Conservation (phyloP, 2,888 invertebrate genomes). For the Campaea margaritaria region DNA sequence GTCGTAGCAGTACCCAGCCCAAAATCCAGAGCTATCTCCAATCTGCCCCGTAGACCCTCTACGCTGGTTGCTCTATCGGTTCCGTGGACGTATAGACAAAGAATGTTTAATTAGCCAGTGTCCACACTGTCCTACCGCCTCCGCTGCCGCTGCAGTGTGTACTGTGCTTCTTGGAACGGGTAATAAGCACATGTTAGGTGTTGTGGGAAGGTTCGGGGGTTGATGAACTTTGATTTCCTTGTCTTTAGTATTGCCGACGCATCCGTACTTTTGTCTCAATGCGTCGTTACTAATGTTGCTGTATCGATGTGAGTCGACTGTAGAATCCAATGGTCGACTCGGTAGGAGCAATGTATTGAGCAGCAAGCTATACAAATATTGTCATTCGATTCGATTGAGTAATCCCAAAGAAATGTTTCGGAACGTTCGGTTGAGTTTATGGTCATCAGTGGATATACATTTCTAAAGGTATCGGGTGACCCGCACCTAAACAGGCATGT, state of each 20-base stretch:
- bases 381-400: conserved; percentile 23
- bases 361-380: neutral
- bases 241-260: conserved; percentile 18
- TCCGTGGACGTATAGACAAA: conserved; percentile 66
- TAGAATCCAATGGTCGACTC: too few species aligned
- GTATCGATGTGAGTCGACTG: too few species aligned
- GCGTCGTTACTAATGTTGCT: neutral
- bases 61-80: conserved; percentile 54
- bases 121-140: conserved; percentile 63
- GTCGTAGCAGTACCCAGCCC: too few species aligned
- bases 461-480: conserved; percentile 28
- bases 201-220: conserved; percentile 33
- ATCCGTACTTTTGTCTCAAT: neutral
- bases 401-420: conserved; percentile 12
- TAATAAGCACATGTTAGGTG: conserved; percentile 29
- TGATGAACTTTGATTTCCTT: conserved; percentile 27
- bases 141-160: conserved; percentile 23
- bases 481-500: conserved; percentile 27
- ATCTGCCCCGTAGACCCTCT: conserved; percentile 7
- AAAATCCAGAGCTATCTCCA: neutral
- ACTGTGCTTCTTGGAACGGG: conserved; percentile 35
- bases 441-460: conserved; percentile 23
- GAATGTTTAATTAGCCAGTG: conserved; percentile 72
- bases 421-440: conserved; percentile 25
- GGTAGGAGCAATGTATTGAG: neutral